Percentiles rank a stretch among this genome's conserved stretches.
phyloP scores from a whole-genome alignment of 1,140 invertebrate species.

The Drosophila elegans region DNA sequence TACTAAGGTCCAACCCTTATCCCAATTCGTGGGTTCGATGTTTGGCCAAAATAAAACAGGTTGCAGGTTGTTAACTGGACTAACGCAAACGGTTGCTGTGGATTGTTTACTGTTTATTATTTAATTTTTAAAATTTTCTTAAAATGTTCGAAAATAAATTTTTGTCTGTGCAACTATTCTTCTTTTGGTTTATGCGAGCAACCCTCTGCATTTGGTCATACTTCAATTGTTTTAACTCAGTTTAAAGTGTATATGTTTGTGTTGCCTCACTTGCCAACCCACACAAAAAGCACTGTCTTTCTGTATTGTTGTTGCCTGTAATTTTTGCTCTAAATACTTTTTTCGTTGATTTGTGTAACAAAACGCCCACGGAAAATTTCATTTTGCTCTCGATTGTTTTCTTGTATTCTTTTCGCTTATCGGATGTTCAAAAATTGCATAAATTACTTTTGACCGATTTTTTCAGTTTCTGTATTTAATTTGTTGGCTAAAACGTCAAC shows the following conservation, averaged over 20 bases:
- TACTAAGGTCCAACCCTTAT: conserved; percentile 13
- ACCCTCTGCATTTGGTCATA: conserved; percentile 64
- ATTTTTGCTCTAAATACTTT: conserved; percentile 78
- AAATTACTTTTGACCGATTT: conserved; percentile 65
- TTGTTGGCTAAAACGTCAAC: conserved; percentile 23
- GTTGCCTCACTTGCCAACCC: conserved; percentile 62
- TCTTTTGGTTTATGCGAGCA: conserved; percentile 10
- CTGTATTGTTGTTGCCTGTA: conserved; percentile 44
- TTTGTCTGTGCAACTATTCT: conserved; percentile 16
- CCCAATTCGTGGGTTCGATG: conserved; percentile 10
- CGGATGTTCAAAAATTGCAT: conserved; percentile 67
- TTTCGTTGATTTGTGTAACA: conserved; percentile 49
- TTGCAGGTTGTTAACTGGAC: conserved; percentile 51
- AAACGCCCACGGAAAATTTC: conserved; percentile 62
- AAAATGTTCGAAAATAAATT: neutral
- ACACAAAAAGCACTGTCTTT: conserved; percentile 26
- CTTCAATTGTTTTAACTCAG: conserved; percentile 68
- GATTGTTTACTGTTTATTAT: conserved; percentile 26
- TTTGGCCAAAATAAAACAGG: conserved; percentile 50
- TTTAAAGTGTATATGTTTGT: conserved; percentile 7
- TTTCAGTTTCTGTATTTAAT: conserved; percentile 28
- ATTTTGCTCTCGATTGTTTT: conserved; percentile 44
- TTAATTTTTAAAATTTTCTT: no score
- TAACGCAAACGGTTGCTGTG: conserved; percentile 37
- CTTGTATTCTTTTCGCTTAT: conserved; percentile 17